Conservation (phyloP, 2,888 invertebrate species). For the Lasioglossum zephyrum region DNA sequence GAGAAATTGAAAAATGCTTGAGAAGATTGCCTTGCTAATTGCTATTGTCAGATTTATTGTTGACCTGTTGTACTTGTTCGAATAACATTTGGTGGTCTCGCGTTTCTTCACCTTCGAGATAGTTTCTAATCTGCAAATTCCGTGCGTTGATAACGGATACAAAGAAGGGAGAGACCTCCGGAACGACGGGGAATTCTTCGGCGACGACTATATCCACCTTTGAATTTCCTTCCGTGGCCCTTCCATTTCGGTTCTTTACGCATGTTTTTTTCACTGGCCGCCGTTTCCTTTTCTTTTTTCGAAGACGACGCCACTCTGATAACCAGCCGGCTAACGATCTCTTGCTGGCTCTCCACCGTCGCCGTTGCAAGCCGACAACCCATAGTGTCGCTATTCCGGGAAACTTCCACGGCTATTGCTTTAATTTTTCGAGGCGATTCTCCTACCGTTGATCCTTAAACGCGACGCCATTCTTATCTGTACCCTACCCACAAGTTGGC, state of each 20-base stretch:
- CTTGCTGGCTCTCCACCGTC: constrained; percentile 38
- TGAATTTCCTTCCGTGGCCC: constrained; percentile 52
- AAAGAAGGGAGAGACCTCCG: background rate
- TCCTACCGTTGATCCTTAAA: constrained; percentile 50
- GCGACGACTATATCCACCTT: constrained; percentile 52
- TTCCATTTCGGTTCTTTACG: constrained; percentile 35
- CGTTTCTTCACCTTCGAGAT: background rate
- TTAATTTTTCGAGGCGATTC: constrained; percentile 68
- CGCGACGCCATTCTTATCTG: constrained; percentile 56
- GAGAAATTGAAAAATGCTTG: background rate
- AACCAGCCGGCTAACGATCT: constrained; percentile 68
- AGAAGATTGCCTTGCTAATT: background rate
- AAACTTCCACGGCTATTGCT: constrained; percentile 65
- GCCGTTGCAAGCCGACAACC: constrained; percentile 38
- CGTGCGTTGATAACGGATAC: background rate
- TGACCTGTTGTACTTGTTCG: background rate
- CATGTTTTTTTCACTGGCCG: constrained; percentile 1
- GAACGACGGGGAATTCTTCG: constrained; percentile 17
- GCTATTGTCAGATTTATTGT: background rate
- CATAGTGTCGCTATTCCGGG: constrained; percentile 60
- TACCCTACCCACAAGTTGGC: constrained; percentile 6
- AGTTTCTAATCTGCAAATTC: background rate
- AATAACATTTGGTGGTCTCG: too few species aligned
- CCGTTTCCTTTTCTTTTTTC: constrained; percentile 33
- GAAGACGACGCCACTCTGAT: constrained; percentile 56